Base-by-base conservation (phyloP, 2,888 invertebrate genomes). In the Thumatha senex region DNA sequence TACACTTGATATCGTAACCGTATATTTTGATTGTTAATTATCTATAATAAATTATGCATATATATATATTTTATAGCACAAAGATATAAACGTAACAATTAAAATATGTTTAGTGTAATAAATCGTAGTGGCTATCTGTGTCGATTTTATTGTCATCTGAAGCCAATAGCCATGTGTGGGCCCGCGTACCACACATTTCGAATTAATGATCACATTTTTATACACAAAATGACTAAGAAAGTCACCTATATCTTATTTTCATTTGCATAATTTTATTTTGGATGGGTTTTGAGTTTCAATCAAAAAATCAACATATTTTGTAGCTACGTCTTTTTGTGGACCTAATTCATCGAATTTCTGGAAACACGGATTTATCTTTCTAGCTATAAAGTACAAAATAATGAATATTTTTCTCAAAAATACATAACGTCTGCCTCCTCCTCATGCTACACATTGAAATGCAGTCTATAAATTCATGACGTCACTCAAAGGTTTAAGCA, bases 21-120 rank as follows among this genome's bases (percentile, higher is more conserved):
- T 67, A 67, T 62, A 62, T 67, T 74, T 69, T 65, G 69, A 72
- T 74, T 76, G 73, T 74, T 78, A 77, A 81, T 78, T 78, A 72
- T 58, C 58, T 69, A 62, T 44, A 48, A 55, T 61, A 70, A 67
- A 67, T 61, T 57, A 70, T 61, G 33, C 46, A 49, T 43, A 46
- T 31, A 46, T 15, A 38, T 48, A 51, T 60, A 44, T 54, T 69
- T 70, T 61, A 67, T 56, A 34, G 48, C 33, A 44, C 33, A 18
- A 42, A 50, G 38, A 54, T 50, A 61, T 61, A 63, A 70, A 61
- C 42, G 51, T 54, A 57, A 63, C 54, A 70, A 70, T 70, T 70
- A 67, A 61, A 67, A 57, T 54, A 70, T 63, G 61, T 67, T 67
- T 63, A 54, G 50, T 52, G 29, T 67, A 57, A 70, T 70, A 67